These are phyloP conservation scores for Mesitornis unicolor DNA, from an alignment of 2,113 vertebrate genomes.

Conservation along the genomic window DNA sequence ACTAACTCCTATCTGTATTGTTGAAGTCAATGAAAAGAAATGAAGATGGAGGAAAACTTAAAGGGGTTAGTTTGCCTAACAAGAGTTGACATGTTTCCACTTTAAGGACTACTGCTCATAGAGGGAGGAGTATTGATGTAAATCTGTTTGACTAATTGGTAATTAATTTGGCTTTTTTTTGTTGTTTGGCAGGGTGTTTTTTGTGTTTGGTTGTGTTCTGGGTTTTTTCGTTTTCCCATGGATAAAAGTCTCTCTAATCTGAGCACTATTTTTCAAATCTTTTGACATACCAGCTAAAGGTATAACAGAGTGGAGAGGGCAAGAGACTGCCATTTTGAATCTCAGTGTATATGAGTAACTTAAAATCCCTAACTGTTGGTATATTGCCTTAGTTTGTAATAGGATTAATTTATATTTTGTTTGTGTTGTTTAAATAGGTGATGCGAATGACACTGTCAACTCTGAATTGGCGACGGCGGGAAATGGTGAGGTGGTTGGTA, in stretches of 20 bases:
- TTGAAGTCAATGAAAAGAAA: background rate
- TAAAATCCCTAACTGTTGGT: background rate
- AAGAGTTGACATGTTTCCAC: background rate
- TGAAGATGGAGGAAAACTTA: background rate
- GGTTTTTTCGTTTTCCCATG: background rate
- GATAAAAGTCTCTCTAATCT: background rate
- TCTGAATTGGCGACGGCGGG: constrained; percentile 83
- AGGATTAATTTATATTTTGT: background rate
- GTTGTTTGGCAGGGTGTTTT: background rate
- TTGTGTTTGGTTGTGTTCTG: too few relatives aligned
- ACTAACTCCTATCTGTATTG: background rate
- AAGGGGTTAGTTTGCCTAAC: background rate
- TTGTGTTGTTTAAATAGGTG: constrained; percentile 65
- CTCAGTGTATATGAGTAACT: background rate
- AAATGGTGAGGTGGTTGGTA: constrained; percentile 88
- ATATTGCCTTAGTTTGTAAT: background rate
- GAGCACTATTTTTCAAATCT: background rate
- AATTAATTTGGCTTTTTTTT: background rate
- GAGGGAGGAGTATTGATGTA: background rate
- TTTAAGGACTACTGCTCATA: background rate
- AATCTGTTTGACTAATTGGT: background rate
- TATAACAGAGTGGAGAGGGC: background rate
- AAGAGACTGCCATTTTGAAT: background rate
- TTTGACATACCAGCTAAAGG: background rate
- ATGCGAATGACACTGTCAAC: constrained; percentile 87